Evolutionary conservation across 2,113 vertebrate species (phyloP).

Genomic region (Tetraodon nigroviridis): DNA sequence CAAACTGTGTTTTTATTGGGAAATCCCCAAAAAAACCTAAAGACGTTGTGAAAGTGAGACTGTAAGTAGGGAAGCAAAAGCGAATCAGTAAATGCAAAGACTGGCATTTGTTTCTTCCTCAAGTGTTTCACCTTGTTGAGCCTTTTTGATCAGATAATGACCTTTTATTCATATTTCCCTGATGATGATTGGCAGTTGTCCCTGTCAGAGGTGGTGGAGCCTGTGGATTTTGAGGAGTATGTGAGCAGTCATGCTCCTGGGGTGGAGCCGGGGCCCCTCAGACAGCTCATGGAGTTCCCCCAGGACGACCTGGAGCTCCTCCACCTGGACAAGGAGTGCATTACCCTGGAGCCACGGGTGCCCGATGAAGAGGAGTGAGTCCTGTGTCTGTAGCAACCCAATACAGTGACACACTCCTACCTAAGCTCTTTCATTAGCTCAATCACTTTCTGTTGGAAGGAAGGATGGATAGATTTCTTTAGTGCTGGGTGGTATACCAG

Average conservation of each 20-base stretch:
- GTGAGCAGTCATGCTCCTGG: slow-evolving; percentile 78
- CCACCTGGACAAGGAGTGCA: slow-evolving; percentile 81
- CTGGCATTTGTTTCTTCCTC: no score
- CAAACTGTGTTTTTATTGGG: not conserved
- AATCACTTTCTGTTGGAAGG: slow-evolving; percentile 19
- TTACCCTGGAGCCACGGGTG: slow-evolving; percentile 80
- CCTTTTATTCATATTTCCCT: slow-evolving; percentile 14
- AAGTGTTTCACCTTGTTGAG: not conserved
- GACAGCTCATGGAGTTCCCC: slow-evolving; percentile 85
- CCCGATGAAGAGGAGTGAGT: slow-evolving; percentile 82
- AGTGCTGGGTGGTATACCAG: no score
- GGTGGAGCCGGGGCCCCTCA: slow-evolving; percentile 77
- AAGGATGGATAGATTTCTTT: slow-evolving; percentile 15
- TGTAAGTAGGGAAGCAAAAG: not conserved
- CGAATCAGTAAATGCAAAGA: no score
- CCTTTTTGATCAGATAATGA: slow-evolving; percentile 16
- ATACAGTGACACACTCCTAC: slow-evolving; percentile 6
- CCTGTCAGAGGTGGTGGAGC: slow-evolving; percentile 84
- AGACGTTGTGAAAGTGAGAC: not conserved
- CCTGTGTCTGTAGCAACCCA: slow-evolving; percentile 8
- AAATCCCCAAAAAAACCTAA: not conserved
- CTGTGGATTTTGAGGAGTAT: slow-evolving; percentile 86
- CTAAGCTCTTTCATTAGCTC: not conserved
- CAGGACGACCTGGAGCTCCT: slow-evolving; percentile 82
- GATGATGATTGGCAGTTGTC: slow-evolving; percentile 75